Percentiles rank a stretch among this genome's conserved stretches.
Conservation (phyloP, 2,113 vertebrate genomes). For the Pycnonotus jocosus region DNA sequence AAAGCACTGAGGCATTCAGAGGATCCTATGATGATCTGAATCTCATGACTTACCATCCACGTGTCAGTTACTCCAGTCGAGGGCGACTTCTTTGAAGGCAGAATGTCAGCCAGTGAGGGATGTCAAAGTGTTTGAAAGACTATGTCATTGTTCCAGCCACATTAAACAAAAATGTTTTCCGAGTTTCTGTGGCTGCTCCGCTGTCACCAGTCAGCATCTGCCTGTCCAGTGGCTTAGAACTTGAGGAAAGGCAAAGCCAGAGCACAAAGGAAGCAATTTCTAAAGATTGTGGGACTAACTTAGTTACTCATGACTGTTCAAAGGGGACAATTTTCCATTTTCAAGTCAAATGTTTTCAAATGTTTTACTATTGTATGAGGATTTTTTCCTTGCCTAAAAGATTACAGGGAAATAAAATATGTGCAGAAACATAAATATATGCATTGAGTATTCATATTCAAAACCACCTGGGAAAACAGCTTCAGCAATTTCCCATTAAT, state of each 20-base stretch:
- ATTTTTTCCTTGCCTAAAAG: not conserved
- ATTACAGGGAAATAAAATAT: not conserved
- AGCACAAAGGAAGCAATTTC: not conserved
- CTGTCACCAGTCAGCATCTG: not conserved
- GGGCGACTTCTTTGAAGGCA: not conserved
- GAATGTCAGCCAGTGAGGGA: conserved; percentile 28
- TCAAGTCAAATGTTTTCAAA: no score
- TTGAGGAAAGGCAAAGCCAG: not conserved
- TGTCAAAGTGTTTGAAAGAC: conserved; percentile 44
- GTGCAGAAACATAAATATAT: not conserved
- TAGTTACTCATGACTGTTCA: not conserved
- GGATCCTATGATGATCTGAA: conserved; percentile 25
- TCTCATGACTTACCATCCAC: not conserved
- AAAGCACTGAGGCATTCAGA: not conserved
- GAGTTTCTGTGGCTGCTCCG: not conserved
- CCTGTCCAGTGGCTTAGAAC: not conserved
- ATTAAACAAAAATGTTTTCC: conserved; percentile 31
- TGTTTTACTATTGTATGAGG: not conserved
- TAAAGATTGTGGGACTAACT: not conserved
- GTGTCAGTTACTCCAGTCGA: not conserved
- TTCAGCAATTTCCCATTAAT: not conserved
- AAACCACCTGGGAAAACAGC: not conserved
- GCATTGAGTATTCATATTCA: not conserved
- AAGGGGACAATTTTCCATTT: not conserved
- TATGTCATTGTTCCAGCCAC: not conserved